These are phyloP conservation scores for Lucifuga dentata DNA, from an alignment of 2,113 vertebrate species.

Conservation along the genomic window DNA sequence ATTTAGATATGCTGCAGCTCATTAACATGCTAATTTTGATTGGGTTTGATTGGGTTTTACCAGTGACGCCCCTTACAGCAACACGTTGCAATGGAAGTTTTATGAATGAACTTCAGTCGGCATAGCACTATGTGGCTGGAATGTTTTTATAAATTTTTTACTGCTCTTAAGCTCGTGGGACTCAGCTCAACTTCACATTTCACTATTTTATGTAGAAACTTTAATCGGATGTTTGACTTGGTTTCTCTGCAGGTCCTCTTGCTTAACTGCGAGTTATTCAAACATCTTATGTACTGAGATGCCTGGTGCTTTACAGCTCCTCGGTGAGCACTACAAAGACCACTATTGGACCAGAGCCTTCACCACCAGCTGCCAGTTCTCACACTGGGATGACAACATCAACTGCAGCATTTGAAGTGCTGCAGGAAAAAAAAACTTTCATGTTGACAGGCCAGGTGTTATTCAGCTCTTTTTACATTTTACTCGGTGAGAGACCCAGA, in stretches of 20 bases:
- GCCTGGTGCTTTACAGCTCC: slow-evolving; percentile 57
- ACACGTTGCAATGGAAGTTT: no score
- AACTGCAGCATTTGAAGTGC: slow-evolving; percentile 56
- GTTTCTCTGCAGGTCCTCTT: slow-evolving; percentile 9
- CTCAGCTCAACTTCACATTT: not conserved
- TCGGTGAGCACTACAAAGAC: slow-evolving; percentile 54
- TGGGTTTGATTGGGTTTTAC: no score
- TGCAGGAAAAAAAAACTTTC: slow-evolving; percentile 67
- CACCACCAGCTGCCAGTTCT: slow-evolving; percentile 65
- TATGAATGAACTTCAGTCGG: no score
- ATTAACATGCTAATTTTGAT: no score
- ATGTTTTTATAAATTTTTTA: no score
- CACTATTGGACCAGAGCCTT: slow-evolving; percentile 34
- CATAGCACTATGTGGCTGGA: no score
- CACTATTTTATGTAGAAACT: no score
- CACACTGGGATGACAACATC: slow-evolving; percentile 65
- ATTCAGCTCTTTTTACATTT: slow-evolving; percentile 39
- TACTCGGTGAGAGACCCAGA: slow-evolving; percentile 45
- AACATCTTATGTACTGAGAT: slow-evolving; percentile 23
- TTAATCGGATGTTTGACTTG: no score
- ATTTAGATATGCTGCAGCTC: no score
- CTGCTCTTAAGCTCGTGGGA: not conserved
- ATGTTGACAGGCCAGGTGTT: slow-evolving; percentile 38
- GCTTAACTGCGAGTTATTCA: slow-evolving; percentile 34
- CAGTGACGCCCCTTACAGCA: no score